Conservation (phyloP, 2,888 invertebrate species). For the Germaria angustata region DNA sequence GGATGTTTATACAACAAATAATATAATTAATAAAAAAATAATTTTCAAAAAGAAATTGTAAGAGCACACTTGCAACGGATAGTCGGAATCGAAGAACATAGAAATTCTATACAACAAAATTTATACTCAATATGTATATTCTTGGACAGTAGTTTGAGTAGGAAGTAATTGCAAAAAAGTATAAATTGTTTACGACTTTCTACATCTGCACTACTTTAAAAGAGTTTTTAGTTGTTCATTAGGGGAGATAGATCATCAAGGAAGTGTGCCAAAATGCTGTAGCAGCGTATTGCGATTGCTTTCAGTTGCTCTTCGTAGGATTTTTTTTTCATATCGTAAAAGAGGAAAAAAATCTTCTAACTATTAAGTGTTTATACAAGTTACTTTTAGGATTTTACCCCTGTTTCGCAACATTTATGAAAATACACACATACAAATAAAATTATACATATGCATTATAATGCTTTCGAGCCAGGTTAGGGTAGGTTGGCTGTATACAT, state of each 20-base stretch:
- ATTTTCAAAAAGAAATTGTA: no score
- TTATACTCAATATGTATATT: neutral
- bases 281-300: conserved; percentile 36
- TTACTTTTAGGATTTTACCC: conserved; percentile 47
- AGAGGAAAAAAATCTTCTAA: conserved; percentile 19
- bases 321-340: neutral
- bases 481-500: conserved; percentile 14
- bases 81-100: neutral
- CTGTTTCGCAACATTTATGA: neutral
- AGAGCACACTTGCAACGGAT: neutral
- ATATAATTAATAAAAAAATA: no score
- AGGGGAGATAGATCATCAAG: conserved; percentile 12
- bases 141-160: neutral
- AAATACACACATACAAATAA: neutral
- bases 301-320: conserved; percentile 10
- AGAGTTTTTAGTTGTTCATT: no score
- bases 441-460: neutral
- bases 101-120: neutral
- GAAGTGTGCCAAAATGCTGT: conserved; percentile 54
- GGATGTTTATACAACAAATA: neutral
- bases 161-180: neutral
- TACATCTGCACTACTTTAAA: neutral
- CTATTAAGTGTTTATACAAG: conserved; percentile 33
- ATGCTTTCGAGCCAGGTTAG: conserved; percentile 27
- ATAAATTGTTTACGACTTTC: conserved; percentile 8